Evolutionary conservation across 2,113 vertebrate genomes (phyloP).

Genomic region (Calyptommatus sinebrachiatus): DNA sequence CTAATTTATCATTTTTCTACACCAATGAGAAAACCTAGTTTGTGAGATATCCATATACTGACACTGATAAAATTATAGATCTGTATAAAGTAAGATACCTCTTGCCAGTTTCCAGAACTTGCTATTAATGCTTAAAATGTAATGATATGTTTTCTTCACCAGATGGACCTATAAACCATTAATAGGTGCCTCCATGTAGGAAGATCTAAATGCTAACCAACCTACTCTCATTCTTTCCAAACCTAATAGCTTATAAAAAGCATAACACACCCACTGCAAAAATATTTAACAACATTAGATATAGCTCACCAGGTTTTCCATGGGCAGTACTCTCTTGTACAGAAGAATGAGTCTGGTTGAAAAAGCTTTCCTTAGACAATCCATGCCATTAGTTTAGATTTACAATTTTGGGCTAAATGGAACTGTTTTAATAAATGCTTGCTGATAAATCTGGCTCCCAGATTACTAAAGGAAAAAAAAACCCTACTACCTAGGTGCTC

Average conservation of each 20-base stretch:
- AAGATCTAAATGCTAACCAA: background rate
- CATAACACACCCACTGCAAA: slow-evolving; percentile 43
- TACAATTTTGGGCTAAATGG: slow-evolving; percentile 37
- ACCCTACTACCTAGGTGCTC: slow-evolving; percentile 18
- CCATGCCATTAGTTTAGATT: slow-evolving; percentile 42
- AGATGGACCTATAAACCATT: background rate
- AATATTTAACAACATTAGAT: background rate
- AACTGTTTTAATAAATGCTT: slow-evolving; percentile 42
- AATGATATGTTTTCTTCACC: background rate
- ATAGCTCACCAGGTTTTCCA: background rate
- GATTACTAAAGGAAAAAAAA: slow-evolving; percentile 33
- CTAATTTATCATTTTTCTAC: background rate
- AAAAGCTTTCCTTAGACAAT: slow-evolving; percentile 41
- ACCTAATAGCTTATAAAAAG: slow-evolving; percentile 58
- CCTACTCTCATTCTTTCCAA: slow-evolving; percentile 45
- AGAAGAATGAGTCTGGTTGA: background rate
- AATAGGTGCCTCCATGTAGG: background rate
- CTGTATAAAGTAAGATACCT: background rate
- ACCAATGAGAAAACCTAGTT: background rate
- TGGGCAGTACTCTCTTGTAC: background rate
- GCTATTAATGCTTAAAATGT: background rate
- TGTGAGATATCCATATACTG: background rate
- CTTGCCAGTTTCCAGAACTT: background rate
- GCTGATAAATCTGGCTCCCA: slow-evolving; percentile 39
- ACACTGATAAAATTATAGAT: background rate